These are phyloP conservation scores for Gibbula magus DNA, from an alignment of 2,888 invertebrate species.

Conservation along the genomic window DNA sequence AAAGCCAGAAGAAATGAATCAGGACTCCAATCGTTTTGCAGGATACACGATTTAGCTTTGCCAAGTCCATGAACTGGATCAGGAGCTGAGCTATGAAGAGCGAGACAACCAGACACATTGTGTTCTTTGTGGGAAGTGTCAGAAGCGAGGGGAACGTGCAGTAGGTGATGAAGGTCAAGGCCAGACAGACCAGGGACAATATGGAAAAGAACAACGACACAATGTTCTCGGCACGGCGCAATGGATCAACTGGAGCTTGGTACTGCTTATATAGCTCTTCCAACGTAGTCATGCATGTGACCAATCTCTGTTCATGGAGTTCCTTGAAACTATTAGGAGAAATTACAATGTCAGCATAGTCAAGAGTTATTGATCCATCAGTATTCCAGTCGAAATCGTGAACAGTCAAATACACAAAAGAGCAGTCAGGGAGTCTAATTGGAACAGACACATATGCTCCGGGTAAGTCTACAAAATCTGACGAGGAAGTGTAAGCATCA, in stretches of 20 bases:
- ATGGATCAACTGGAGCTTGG: neutral
- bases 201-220: conserved; percentile 25
- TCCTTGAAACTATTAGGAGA: neutral
- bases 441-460: neutral
- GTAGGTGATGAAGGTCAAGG: conserved; percentile 40
- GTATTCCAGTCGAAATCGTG: neutral
- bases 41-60: neutral
- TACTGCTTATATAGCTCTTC: neutral
- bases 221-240: neutral
- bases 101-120: conserved; percentile 37
- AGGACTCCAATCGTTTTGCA: conserved; percentile 37
- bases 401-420: neutral
- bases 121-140: conserved; percentile 41
- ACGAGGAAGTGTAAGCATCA: neutral
- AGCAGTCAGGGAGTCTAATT: neutral
- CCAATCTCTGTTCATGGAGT: neutral
- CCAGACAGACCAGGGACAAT: conserved; percentile 33
- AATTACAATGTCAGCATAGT: neutral
- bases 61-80: conserved; percentile 20
- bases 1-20: conserved; percentile 41
- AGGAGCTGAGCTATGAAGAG: conserved; percentile 35
- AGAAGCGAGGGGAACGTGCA: conserved; percentile 28
- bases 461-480: neutral
- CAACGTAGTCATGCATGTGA: neutral
- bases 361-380: neutral